phyloP scores from a whole-genome alignment of 2,113 vertebrate genomes.

The Brachypteracias leptosomus region DNA sequence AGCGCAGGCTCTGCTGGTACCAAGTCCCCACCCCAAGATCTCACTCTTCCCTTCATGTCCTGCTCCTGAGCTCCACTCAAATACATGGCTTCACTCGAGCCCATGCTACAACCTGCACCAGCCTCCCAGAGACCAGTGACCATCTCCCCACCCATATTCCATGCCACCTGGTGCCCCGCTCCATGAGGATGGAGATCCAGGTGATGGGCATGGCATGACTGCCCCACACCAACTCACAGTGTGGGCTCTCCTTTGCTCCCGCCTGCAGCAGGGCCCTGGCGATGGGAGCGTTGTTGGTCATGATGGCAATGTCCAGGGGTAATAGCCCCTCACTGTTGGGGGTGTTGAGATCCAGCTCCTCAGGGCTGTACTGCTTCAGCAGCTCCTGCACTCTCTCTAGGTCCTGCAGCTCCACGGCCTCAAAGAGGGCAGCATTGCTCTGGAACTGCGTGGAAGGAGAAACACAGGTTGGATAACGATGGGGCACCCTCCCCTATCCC shows the following conservation, averaged over 20 bases:
- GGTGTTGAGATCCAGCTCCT: constrained; percentile 92
- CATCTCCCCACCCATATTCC: fast-evolving
- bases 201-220: fast-evolving
- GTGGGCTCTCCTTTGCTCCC: constrained; percentile 89
- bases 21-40: background rate
- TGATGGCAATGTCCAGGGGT: constrained; percentile 89
- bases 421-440: constrained; percentile 86
- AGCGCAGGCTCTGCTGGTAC: background rate
- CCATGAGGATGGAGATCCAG: background rate
- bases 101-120: background rate
- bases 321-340: constrained; percentile 91
- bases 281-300: constrained; percentile 92
- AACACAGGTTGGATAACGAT: fast-evolving
- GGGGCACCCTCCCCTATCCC: background rate
- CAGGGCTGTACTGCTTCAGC: constrained; percentile 85
- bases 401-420: constrained; percentile 91
- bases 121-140: background rate
- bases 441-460: constrained; percentile 76
- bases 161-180: fast-evolving
- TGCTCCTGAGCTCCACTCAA: background rate
- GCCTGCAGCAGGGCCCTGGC: constrained; percentile 85
- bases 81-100: fast-evolving
- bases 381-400: constrained; percentile 85
- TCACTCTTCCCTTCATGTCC: fast-evolving
- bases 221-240: constrained; percentile 79